phyloP scores from a whole-genome alignment of 2,113 vertebrate species.

The Actenoides hombroni region DNA sequence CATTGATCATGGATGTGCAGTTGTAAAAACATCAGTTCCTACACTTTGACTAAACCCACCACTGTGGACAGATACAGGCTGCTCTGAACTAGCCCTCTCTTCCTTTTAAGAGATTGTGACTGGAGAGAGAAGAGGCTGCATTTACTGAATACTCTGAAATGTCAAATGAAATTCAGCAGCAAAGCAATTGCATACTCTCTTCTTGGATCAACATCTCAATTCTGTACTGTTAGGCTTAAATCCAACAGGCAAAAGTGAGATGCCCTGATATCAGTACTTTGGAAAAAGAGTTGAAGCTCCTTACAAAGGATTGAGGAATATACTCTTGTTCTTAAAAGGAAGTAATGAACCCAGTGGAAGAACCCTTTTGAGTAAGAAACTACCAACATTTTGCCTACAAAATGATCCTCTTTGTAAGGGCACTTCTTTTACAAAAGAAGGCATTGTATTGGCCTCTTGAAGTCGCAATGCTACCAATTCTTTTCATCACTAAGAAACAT shows the following conservation, averaged over 20 bases:
- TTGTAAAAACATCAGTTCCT: background rate
- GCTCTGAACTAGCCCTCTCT: background rate
- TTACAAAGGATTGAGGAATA: background rate
- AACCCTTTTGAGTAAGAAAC: background rate
- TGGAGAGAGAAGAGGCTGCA: background rate
- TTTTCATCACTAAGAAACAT: background rate
- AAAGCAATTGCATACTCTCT: background rate
- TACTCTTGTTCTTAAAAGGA: background rate
- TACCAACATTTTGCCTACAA: background rate
- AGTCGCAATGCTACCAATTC: background rate
- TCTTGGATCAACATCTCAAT: background rate
- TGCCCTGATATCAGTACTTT: background rate
- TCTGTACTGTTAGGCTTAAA: background rate
- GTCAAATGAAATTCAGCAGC: background rate
- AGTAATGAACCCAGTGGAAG: background rate
- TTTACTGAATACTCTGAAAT: background rate
- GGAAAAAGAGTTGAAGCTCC: background rate
- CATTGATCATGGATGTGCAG: accelerated
- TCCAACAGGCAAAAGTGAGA: background rate
- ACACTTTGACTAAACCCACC: background rate
- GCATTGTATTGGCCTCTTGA: background rate
- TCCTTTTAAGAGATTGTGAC: background rate
- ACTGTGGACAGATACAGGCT: background rate
- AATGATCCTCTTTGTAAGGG: background rate
- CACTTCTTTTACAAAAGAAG: background rate